These are phyloP conservation scores for Distichodus sexfasciatus DNA, from an alignment of 2,797 vertebrate species.

Conservation along the genomic window DNA sequence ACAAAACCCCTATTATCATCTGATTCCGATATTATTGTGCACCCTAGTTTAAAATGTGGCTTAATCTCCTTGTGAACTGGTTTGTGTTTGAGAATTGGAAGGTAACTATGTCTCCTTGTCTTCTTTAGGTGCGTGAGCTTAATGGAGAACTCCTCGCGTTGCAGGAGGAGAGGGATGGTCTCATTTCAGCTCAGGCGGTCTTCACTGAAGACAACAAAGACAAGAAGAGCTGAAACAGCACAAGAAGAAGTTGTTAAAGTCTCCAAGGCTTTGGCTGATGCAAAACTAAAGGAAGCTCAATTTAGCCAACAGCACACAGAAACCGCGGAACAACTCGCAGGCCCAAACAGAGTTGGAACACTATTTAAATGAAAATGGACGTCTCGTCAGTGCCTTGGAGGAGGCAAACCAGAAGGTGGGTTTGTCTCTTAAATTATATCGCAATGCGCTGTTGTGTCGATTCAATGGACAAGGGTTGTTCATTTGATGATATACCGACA, in stretches of 20 bases:
- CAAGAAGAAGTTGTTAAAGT: conserved; percentile 49
- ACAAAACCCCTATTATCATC: too few relatives aligned
- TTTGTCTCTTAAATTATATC: too few relatives aligned
- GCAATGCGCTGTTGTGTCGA: too few relatives aligned
- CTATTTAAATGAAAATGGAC: conserved; percentile 9
- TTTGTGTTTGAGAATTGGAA: too few relatives aligned
- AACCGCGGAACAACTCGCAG: conserved; percentile 49
- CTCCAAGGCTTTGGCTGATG: conserved; percentile 32
- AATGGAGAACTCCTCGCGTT: conserved; percentile 53
- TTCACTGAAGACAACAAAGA: conserved; percentile 58
- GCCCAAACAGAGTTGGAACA: conserved; percentile 28
- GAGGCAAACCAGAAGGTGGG: conserved; percentile 33
- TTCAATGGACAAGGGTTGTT: too few relatives aligned
- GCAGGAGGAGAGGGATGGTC: conserved; percentile 41
- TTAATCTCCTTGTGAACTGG: too few relatives aligned
- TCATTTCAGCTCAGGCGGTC: conserved; percentile 54
- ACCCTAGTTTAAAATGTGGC: too few relatives aligned
- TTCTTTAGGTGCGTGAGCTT: conserved; percentile 53
- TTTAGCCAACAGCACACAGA: conserved; percentile 40
- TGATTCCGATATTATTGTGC: too few relatives aligned
- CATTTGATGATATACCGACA: too few relatives aligned
- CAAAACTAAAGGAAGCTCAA: conserved; percentile 43
- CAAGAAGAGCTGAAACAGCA: conserved; percentile 48
- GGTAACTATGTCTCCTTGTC: too few relatives aligned
- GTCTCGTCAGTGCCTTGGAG: conserved; percentile 7